Base-by-base conservation (phyloP, 2,888 invertebrate species). In the Ethmia dodecea region DNA sequence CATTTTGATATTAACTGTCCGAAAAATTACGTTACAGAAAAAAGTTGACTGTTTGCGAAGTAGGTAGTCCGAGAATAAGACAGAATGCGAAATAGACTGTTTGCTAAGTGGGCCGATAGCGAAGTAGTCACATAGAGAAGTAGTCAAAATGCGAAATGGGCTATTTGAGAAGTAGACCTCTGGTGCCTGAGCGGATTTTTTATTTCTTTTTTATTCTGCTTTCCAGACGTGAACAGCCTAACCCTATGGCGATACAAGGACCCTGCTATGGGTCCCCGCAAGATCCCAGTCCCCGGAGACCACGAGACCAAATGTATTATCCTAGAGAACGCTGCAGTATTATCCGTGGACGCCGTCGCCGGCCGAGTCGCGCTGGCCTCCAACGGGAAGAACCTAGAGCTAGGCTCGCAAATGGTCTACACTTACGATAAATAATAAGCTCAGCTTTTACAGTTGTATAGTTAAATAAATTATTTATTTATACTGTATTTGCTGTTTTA, bases 201-300 rank as follows among this genome's bases (percentile, higher is more conserved):
- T n/a, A n/a, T n/a, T n/a, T n/a, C n/a, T n/a, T n/a, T n/a, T n/a
- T n/a, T n/a, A n/a, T n/a, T n/a, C n/a, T n/a, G n/a, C 22, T 8
- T 26, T 12, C 12, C 73, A 94, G 94, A 91, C 69, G 48, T 84
- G 2, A 83, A 75, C 33, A 73, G 78, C 10, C 71, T 97, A 6
- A 88, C 89, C 52, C 62, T 98, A 8, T 94, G 94, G 89, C 89
- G 93, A 13, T 95, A 92, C 74, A 84, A 89, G 37, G 95, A 97
- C 73, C 91, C 94, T 0, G 49, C 88, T 1, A 45, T 93, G 14
- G 96, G 96, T 0, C 92, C 94, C 3, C 88, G 96, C 28, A 89
- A 86, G 54, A 90, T 97, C 34, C 97, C 97, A 0, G 71, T 76
- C 13, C 88, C 90, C 37, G 89, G 91, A 20, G 88, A 93, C 47